Conservation (phyloP, 23 tunicate genomes). For the Phallusia fumigata region DNA sequence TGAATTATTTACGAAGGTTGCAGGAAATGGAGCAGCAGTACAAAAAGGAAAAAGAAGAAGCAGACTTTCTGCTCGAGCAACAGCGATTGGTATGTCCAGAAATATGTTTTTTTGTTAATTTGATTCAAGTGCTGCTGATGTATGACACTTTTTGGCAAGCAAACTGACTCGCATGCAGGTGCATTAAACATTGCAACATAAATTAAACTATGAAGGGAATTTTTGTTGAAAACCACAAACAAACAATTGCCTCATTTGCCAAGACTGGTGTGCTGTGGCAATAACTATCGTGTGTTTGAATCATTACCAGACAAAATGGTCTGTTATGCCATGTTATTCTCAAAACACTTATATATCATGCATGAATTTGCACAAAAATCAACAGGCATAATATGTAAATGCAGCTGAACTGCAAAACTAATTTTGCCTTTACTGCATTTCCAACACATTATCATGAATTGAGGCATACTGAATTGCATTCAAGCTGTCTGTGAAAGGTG, state of each 20-base stretch:
- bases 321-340: not conserved
- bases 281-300: too few relatives aligned
- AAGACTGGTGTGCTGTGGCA: too few relatives aligned
- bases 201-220: not conserved
- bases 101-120: not conserved
- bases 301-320: too few relatives aligned
- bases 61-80: slow-evolving; percentile 58
- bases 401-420: too few relatives aligned
- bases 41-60: slow-evolving; percentile 89
- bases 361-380: too few relatives aligned
- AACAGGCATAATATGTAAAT: too few relatives aligned
- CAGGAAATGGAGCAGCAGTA: slow-evolving; percentile 85
- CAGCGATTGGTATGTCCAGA: slow-evolving; percentile 68
- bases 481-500: too few relatives aligned
- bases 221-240: not conserved
- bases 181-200: not conserved
- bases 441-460: too few relatives aligned
- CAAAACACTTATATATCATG: not conserved
- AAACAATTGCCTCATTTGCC: not conserved
- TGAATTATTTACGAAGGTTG: slow-evolving; percentile 28
- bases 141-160: not conserved
- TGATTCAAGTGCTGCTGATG: not conserved
- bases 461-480: too few relatives aligned
- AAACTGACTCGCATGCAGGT: too few relatives aligned
- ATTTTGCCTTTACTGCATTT: too few relatives aligned